Evolutionary conservation across 2,888 invertebrate genomes (phyloP), one percentile per base, ranked within the genome.

Genomic region (Exocentrus adspersus): DNA sequence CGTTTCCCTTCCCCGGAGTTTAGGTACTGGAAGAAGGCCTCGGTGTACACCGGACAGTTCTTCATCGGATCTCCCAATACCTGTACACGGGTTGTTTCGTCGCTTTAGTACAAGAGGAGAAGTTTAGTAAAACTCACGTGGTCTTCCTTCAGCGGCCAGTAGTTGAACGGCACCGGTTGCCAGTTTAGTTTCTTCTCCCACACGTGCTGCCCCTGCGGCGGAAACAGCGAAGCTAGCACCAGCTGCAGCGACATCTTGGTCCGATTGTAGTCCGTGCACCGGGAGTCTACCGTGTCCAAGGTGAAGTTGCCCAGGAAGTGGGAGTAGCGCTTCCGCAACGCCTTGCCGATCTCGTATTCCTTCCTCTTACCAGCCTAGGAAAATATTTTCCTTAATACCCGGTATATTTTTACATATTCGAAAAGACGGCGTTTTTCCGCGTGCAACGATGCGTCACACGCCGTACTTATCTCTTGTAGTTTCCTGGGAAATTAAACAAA

Each of bases 221-320:
- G 89, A 82, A 87, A 92, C 59, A 93, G 79, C 9, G 89, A 91
- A 16, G 91, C 90, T 64, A 91, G 80, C 46, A 90, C 86, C 19
- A 88, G 83, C 70, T 88, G 85, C 48, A 90, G 87, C 52, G 90
- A 89, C 88, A 90, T 90, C 78, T 90, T 85, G 1, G 93, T 90
- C 56, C 93, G 85, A 74, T 90, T 86, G 17, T 89, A 87, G 66
- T 89, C 89, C 0, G 92, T 91, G 59, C 89, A 88, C 77, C 89
- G 86, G 1, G 91, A 86, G 77, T 87, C 85, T 52, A 92, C 68
- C 19, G 72, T 74, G 60, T 87, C 84, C 10, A 87, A 84, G 64
- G 82, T 82, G 77, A 89, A 91, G 48, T 82, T 77, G 10, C 87
- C 87, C 53, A 92, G 79, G 76, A 89, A 89, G 16, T 81, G 74